These are phyloP conservation scores for Pammene fasciana DNA, from an alignment of 2,888 invertebrate genomes.

Conservation along the genomic window DNA sequence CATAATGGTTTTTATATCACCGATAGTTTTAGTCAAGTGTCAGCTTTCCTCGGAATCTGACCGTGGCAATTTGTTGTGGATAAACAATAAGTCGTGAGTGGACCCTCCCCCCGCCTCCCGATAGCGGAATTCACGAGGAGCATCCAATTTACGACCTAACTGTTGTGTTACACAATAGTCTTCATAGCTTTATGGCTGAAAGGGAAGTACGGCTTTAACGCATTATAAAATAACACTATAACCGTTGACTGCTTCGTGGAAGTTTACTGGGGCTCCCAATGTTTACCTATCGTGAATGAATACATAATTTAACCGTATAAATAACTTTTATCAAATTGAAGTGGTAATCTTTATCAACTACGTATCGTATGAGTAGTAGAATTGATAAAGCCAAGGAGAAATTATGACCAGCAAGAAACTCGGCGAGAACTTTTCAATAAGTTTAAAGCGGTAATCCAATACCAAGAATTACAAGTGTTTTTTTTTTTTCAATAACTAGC, in stretches of 20 bases:
- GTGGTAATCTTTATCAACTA: too few relatives aligned
- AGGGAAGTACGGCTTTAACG: slow-evolving; percentile 38
- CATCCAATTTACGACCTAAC: slow-evolving; percentile 73
- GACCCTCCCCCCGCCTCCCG: slow-evolving; percentile 67
- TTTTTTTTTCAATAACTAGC: too few relatives aligned
- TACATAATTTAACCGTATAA: too few relatives aligned
- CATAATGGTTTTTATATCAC: slow-evolving; percentile 17
- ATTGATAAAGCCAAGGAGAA: too few relatives aligned
- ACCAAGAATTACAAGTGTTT: too few relatives aligned
- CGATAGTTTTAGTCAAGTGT: slow-evolving; percentile 53
- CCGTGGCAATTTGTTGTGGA: slow-evolving; percentile 73
- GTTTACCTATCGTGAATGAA: not conserved
- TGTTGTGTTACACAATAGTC: slow-evolving; percentile 60
- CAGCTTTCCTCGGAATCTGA: slow-evolving; percentile 66
- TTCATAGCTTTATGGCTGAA: slow-evolving; percentile 41
- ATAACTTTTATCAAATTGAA: too few relatives aligned
- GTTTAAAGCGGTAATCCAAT: too few relatives aligned
- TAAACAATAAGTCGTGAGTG: slow-evolving; percentile 79
- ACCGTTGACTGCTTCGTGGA: slow-evolving; percentile 27
- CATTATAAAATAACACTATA: slow-evolving; percentile 40
- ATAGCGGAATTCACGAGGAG: slow-evolving; percentile 70
- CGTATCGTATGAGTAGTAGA: too few relatives aligned
- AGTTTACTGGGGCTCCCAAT: slow-evolving; percentile 8
- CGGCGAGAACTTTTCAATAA: too few relatives aligned
- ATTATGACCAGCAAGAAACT: too few relatives aligned